A percentile compares a stretch with the other conserved stretches of the same genome.
Evolutionary conservation across 2,797 vertebrate species (phyloP).

Genomic region (Pseudochirops cupreus): DNA sequence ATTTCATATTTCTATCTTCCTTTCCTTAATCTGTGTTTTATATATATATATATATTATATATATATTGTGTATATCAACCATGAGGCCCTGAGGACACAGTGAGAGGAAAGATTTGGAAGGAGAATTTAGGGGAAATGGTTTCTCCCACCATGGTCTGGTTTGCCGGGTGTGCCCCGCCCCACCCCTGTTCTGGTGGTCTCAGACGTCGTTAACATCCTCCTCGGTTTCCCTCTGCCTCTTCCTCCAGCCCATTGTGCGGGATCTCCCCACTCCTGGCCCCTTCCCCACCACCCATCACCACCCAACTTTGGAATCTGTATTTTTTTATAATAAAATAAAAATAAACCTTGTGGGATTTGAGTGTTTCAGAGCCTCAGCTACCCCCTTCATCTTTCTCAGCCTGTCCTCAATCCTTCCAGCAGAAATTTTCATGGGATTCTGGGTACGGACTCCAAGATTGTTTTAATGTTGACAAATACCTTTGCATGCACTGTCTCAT

Average conservation of each 20-base stretch:
- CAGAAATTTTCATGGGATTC: background rate
- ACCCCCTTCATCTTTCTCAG: background rate
- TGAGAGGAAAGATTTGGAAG: background rate
- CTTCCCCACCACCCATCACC: slow-evolving; percentile 36
- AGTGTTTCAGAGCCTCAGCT: background rate
- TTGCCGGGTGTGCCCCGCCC: background rate
- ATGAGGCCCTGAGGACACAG: background rate
- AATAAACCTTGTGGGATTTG: slow-evolving; percentile 63
- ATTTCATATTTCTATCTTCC: slow-evolving; percentile 67
- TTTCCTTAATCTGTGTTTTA: slow-evolving; percentile 77
- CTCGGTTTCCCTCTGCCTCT: slow-evolving; percentile 19
- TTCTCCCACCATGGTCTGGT: slow-evolving; percentile 52
- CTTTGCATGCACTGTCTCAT: background rate
- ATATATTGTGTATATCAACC: slow-evolving; percentile 79
- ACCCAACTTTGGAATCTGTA: slow-evolving; percentile 85
- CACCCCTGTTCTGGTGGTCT: slow-evolving; percentile 63
- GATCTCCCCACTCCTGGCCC: background rate
- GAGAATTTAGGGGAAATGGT: background rate
- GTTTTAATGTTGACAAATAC: background rate
- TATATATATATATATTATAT: slow-evolving; percentile 83
- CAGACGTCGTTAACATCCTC: slow-evolving; percentile 1
- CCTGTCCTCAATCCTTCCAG: background rate
- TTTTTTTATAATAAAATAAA: slow-evolving; percentile 88
- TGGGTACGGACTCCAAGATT: background rate
- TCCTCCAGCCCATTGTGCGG: background rate